These are phyloP conservation scores for Brachypodius melanocephalos DNA, from an alignment of 2,113 vertebrate genomes.

Conservation along the genomic window DNA sequence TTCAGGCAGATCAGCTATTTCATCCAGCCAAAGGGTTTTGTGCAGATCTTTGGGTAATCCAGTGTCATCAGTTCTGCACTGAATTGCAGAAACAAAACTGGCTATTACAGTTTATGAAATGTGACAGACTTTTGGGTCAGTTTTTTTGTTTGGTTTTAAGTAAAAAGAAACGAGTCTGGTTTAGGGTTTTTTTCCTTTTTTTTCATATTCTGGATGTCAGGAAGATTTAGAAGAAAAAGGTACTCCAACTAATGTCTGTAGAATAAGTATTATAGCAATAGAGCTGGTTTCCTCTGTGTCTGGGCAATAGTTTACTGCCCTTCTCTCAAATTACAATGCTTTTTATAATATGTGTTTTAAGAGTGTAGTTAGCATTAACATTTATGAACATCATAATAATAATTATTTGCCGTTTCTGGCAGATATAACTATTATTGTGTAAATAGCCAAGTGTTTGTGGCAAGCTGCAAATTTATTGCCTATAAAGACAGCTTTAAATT, in stretches of 20 bases:
- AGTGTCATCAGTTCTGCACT: not conserved
- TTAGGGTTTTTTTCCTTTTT: not conserved
- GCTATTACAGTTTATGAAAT: not conserved
- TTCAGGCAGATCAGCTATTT: conserved; percentile 16
- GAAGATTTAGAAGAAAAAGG: not conserved
- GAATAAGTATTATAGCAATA: not conserved
- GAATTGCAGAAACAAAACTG: not conserved
- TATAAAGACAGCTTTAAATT: conserved; percentile 5
- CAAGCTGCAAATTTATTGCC: conserved; percentile 24
- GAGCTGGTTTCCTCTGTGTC: not conserved
- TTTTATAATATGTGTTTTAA: conserved; percentile 6
- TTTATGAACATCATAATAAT: conserved; percentile 1
- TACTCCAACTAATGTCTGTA: not conserved
- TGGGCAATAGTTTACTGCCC: conserved; percentile 7
- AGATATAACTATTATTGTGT: not conserved
- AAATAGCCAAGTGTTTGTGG: not conserved
- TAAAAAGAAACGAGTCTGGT: not conserved
- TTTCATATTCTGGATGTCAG: not conserved
- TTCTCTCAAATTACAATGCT: not conserved
- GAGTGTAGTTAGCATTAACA: conserved; percentile 2
- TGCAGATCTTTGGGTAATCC: not conserved
- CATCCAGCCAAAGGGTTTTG: not conserved
- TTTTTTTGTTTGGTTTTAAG: not conserved
- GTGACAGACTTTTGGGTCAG: not conserved
- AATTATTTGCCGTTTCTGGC: not conserved